Evolutionary conservation across 2,797 vertebrate genomes (phyloP), one percentile per base, ranked within the genome.

Genomic region (Buphagus erythrorhynchus): DNA sequence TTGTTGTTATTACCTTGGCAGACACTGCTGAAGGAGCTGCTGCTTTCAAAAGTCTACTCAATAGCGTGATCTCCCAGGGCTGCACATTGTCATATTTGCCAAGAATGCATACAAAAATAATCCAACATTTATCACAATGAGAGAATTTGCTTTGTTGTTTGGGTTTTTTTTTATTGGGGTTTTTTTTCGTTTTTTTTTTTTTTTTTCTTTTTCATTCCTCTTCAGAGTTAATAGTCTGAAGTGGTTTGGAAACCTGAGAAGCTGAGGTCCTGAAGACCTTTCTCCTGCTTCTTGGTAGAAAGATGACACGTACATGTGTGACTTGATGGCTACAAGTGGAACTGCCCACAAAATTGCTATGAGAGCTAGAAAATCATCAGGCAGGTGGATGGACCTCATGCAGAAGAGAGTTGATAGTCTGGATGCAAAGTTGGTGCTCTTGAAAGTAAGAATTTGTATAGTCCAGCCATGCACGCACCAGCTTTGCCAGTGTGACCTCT

Each of bases 271-370:
- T 49, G 48, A 74, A 84, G 48, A 66, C 1, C 3, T 26, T 81
- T 63, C 65, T 67, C 13, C 21, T 67, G 15, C 16, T 84, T 36
- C 57, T 67, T 71, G 11, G 28, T n/a, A 43, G 45, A 62, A 72
- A 38, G 21, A 36, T 28, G 16, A 10, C 49, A 61, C 0, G 0
- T 6, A 11, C 20, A 24, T 1, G 1, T 26, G 6, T 59, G 33
- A 38, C 11, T 63, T 36, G 29, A 13, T 84, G 26, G 5, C 20
- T 69, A 9, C 0, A 1, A 49, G 17, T 35, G 55, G 29, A 83
- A 54, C 12, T 38, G n/a, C 49, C 35, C 13, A 49, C 4, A 49
- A 40, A 76, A 57, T 6, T 58, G 26, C 43, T 16, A 2, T 26
- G 26, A 89, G 38, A 77, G 20, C 35, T 42, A 33, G 51, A 58